Evolutionary conservation across 2,113 vertebrate species (phyloP).

Genomic region (Oryzias curvinotus): DNA sequence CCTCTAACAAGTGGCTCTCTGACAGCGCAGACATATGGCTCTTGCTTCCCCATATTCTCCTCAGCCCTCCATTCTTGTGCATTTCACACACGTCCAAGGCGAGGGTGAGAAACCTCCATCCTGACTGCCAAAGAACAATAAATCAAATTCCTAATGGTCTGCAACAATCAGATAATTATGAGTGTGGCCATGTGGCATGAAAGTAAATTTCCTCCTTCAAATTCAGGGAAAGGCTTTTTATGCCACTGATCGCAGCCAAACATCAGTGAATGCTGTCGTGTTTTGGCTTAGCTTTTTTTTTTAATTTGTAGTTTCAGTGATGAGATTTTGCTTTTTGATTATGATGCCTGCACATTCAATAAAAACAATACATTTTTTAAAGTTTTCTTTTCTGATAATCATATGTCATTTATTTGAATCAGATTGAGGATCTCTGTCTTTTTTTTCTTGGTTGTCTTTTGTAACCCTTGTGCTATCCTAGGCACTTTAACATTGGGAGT

Average conservation of each 20-base stretch:
- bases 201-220: constrained; percentile 66
- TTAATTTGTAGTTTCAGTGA: not conserved
- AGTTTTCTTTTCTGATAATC: no score
- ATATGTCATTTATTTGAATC: no score
- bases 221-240: constrained; percentile 50
- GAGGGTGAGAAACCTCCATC: constrained; percentile 62
- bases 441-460: no score
- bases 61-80: constrained; percentile 62
- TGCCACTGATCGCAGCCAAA: constrained; percentile 6
- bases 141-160: constrained; percentile 74
- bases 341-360: not conserved
- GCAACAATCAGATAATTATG: constrained; percentile 73
- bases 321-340: not conserved
- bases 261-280: not conserved
- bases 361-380: no score
- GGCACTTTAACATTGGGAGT: no score
- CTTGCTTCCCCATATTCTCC: constrained; percentile 55
- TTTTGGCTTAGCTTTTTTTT: not conserved
- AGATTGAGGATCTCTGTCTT: no score
- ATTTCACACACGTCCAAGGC: constrained; percentile 69
- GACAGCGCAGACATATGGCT: constrained; percentile 75
- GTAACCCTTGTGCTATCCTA: no score
- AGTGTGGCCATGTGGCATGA: constrained; percentile 43
- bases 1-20: constrained; percentile 77
- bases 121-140: constrained; percentile 73